A percentile compares a stretch with the other conserved stretches of the same genome.
Evolutionary conservation across 2,113 vertebrate species (phyloP).

Genomic region (Megaceryle maxima): DNA sequence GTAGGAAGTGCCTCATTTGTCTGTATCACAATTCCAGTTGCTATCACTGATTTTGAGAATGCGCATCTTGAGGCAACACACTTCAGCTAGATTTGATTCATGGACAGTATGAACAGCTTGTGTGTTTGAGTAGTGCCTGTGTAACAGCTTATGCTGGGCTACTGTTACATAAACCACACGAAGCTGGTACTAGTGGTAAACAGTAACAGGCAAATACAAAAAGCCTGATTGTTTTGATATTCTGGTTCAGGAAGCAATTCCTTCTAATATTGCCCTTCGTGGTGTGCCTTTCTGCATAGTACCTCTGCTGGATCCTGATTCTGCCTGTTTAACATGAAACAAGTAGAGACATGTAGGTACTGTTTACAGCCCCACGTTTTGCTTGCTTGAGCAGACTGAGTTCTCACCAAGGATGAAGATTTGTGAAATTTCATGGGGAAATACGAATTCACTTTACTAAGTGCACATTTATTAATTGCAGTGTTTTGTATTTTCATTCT

Average conservation of each 20-base stretch:
- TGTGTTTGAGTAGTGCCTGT: background rate
- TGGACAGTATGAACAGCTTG: rapidly evolving
- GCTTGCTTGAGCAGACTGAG: background rate
- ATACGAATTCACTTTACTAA: background rate
- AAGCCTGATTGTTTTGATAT: background rate
- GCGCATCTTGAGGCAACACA: background rate
- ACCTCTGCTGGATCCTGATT: background rate
- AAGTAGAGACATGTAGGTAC: background rate
- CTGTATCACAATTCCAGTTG: background rate
- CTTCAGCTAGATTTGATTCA: background rate
- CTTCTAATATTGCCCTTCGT: background rate
- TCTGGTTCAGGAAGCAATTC: background rate
- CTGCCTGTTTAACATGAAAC: background rate
- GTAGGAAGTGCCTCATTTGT: background rate
- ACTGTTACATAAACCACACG: background rate
- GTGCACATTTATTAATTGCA: background rate
- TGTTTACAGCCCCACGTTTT: background rate
- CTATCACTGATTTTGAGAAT: background rate
- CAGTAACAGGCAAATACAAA: background rate
- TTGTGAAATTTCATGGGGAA: background rate
- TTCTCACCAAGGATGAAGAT: background rate
- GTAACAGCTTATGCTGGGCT: background rate
- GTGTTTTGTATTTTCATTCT: background rate
- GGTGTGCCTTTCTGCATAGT: background rate
- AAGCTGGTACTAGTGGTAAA: background rate